Conservation (phyloP, 2,888 invertebrate species). For the Erebia aethiops region DNA sequence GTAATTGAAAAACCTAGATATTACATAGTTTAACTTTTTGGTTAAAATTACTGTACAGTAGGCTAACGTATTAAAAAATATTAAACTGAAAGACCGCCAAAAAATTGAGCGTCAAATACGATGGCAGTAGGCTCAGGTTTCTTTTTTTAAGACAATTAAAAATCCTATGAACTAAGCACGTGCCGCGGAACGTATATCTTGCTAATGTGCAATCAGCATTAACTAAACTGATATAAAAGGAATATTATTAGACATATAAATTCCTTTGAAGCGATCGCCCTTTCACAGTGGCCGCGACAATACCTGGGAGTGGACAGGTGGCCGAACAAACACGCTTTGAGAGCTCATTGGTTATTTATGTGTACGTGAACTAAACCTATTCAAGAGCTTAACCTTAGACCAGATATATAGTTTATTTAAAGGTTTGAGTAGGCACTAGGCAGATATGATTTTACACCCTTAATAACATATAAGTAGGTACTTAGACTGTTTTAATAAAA, state of each 20-base stretch:
- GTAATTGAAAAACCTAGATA: no score
- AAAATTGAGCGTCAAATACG: no score
- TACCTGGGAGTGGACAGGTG: constrained; percentile 51
- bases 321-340: constrained; percentile 44
- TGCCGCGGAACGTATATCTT: no score
- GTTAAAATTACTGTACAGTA: no score
- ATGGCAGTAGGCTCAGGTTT: no score
- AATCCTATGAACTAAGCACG: not conserved
- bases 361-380: constrained; percentile 24
- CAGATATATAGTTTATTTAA: constrained; percentile 11
- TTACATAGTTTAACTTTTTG: no score
- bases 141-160: no score
- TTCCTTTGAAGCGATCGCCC: constrained; percentile 50
- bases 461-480: no score
- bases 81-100: no score
- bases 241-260: constrained; percentile 42
- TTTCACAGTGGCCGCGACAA: constrained; percentile 49
- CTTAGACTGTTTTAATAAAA: no score
- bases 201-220: not conserved
- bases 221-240: constrained; percentile 29
- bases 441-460: not conserved
- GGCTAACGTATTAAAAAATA: no score
- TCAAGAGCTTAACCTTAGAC: constrained; percentile 20
- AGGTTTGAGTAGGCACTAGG: not conserved
- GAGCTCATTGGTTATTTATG: constrained; percentile 54